A percentile compares a stretch with the other conserved stretches of the same genome.
These are phyloP conservation scores for Amblyjoppa proteus DNA, from an alignment of 2,888 invertebrate species.

Conservation along the genomic window DNA sequence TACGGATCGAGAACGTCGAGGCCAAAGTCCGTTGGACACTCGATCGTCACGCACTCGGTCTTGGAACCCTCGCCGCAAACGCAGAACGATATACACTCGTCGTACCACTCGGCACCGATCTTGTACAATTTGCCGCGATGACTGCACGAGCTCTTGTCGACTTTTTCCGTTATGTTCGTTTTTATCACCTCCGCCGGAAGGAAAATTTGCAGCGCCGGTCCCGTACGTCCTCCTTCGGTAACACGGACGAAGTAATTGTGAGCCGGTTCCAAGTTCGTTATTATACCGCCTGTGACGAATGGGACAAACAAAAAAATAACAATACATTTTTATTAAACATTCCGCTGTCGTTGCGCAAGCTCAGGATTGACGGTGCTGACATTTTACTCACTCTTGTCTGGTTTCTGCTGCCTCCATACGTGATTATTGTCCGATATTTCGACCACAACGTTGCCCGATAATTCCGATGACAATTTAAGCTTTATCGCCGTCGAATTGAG, in stretches of 20 bases:
- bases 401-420: slow-evolving; percentile 81
- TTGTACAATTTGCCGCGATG: slow-evolving; percentile 85
- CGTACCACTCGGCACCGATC: slow-evolving; percentile 87
- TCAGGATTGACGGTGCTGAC: background rate
- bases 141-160: slow-evolving; percentile 77
- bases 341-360: background rate
- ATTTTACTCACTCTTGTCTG: slow-evolving; percentile 77
- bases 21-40: slow-evolving; percentile 94
- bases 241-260: slow-evolving; percentile 84
- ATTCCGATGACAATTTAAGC: slow-evolving; percentile 78
- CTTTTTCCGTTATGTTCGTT: slow-evolving; percentile 79
- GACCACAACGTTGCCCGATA: slow-evolving; percentile 76
- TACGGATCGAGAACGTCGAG: slow-evolving; percentile 94
- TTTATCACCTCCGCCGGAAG: slow-evolving; percentile 82
- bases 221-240: slow-evolving; percentile 78
- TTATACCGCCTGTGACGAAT: slow-evolving; percentile 78
- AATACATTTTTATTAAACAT: background rate
- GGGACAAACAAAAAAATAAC: slow-evolving; percentile 24
- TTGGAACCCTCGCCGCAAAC: slow-evolving; percentile 89
- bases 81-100: slow-evolving; percentile 93
- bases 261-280: slow-evolving; percentile 82
- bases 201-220: slow-evolving; percentile 79
- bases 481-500: slow-evolving; percentile 83
- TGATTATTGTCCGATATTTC: slow-evolving; percentile 82
- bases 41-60: slow-evolving; percentile 91